Base-by-base conservation (phyloP, 2,113 vertebrate genomes). In the Helogale parvula region DNA sequence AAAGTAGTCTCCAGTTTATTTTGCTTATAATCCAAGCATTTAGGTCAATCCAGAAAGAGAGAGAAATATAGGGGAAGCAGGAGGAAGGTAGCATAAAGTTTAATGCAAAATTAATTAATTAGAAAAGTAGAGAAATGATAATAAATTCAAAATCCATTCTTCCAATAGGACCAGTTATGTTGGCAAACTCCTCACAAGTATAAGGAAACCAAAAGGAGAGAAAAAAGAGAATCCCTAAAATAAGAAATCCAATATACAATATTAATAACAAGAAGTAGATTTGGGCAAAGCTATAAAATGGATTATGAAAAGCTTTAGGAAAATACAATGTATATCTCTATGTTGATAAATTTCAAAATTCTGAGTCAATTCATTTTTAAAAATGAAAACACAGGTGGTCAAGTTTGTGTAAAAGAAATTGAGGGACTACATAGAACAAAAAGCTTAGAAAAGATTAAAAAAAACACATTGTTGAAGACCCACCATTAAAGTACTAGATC, bases 31-130 rank as follows among this genome's bases (percentile, higher is more conserved):
- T 33, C 41, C 50, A 77, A 79, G 31, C 10, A 69, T 83, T 90
- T 88, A 74, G 72, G 31, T 93, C 17, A 23, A 31, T 50, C 31
- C 54, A 84, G 88, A 88, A 66, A 65, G 66, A 87, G 60, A 93
- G 8, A 79, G 33, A 38, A 50, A 57, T 33, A 29, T 15, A 77
- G 54, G 9, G 45, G 27, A 82, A 82, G n/a, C n/a, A 68, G 35
- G 29, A 82, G 21, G 38, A 87, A 77, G n/a, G 16, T 63, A 60
- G 13, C 33, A 25, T 14, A 38, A 74, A 80, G 17, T 72, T 41
- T 87, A 88, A 77, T 95, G 72, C 21, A 95, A 93, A 93, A 96
- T 93, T 87, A 96, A 94, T 93, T 88, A 90, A 90, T 94, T 82
- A 92, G 74, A 71, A 90, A 95, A 95, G 50, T 97, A 50, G 47